Conservation (phyloP, 2,888 invertebrate genomes). For the Lithophane socia region DNA sequence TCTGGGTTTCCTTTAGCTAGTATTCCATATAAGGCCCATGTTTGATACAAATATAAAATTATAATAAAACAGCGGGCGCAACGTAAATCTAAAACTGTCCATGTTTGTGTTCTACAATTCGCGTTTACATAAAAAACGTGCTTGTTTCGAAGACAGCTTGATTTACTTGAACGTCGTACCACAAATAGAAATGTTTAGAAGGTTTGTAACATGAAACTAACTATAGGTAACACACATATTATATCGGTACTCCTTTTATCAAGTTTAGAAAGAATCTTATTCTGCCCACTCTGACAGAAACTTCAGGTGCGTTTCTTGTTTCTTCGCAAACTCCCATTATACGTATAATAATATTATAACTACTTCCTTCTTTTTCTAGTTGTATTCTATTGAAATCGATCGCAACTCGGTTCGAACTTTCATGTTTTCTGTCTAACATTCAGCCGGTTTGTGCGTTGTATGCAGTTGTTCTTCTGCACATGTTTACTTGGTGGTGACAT, state of each 20-base stretch:
- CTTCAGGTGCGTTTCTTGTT: neutral
- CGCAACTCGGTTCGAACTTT: neutral
- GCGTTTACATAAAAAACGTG: constrained; percentile 29
- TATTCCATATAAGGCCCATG: no score
- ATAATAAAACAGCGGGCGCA: neutral
- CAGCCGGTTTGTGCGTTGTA: neutral
- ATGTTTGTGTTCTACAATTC: constrained; percentile 11
- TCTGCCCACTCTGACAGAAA: neutral
- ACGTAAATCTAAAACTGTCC: neutral
- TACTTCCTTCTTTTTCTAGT: neutral
- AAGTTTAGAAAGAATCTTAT: neutral
- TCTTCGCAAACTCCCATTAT: neutral
- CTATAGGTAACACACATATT: neutral
- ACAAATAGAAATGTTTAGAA: constrained; percentile 10
- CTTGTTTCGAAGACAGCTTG: constrained; percentile 6
- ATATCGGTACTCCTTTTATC: neutral
- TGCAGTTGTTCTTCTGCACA: constrained; percentile 5
- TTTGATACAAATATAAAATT: neutral
- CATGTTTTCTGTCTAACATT: neutral
- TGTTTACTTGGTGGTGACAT: neutral
- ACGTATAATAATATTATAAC: no score
- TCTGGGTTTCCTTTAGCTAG: neutral
- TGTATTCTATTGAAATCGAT: neutral
- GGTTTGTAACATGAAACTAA: neutral
- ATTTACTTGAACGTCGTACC: neutral